Evolutionary conservation across 2,888 invertebrate genomes (phyloP).

Genomic region (Ectropis crepuscularia): DNA sequence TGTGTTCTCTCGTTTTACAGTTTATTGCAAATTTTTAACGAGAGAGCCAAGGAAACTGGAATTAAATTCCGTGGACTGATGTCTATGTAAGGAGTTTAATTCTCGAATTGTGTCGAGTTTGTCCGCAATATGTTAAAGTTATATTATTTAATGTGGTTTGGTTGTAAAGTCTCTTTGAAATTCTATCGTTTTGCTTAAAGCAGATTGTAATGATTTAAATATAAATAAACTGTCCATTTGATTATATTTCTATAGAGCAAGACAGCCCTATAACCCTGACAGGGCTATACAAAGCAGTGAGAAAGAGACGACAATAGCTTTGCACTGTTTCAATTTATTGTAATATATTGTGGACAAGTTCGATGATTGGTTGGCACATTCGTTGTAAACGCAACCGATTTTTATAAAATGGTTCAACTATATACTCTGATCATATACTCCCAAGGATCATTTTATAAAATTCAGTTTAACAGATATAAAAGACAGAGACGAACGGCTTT

Average conservation of each 20-base stretch:
- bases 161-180: background rate
- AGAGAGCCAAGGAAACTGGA: constrained; percentile 1
- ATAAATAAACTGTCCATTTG: background rate
- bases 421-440: constrained; percentile 47
- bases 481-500: constrained; percentile 47
- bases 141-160: too few relatives aligned
- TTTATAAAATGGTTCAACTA: constrained; percentile 43
- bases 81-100: background rate
- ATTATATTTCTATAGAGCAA: background rate
- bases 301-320: background rate
- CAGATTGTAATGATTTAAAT: too few relatives aligned
- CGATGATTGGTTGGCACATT: background rate
- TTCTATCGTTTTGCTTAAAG: too few relatives aligned
- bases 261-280: background rate
- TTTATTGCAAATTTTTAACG: constrained; percentile 14
- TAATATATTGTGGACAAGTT: constrained; percentile 1
- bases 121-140: background rate
- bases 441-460: constrained; percentile 42
- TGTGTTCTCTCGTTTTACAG: constrained; percentile 16
- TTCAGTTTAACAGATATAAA: constrained; percentile 28
- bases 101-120: constrained; percentile 11
- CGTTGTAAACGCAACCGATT: constrained; percentile 31
- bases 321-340: background rate
- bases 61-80: too few relatives aligned
- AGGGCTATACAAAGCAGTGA: background rate